phyloP scores from a whole-genome alignment of 2,797 vertebrate species.

The Bucorvus abyssinicus region DNA sequence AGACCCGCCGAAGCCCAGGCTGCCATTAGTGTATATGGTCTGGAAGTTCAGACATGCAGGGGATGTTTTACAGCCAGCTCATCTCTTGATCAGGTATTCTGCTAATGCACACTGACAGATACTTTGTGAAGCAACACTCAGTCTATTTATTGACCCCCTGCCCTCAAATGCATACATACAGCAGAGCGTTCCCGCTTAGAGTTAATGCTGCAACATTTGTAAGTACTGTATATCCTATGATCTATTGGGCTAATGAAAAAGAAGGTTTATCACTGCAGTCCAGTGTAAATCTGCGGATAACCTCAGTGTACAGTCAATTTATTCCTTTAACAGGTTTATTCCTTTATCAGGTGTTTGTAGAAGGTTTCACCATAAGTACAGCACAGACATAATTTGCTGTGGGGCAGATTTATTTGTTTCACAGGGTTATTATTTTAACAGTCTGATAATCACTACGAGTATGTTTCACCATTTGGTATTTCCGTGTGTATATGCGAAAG shows the following conservation, averaged over 20 bases:
- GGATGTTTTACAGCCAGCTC: slow-evolving; percentile 27
- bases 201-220: slow-evolving; percentile 68
- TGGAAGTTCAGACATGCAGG: background rate
- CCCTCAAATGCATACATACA: slow-evolving; percentile 51
- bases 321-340: slow-evolving; percentile 75
- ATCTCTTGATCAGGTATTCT: slow-evolving; percentile 62
- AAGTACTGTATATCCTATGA: slow-evolving; percentile 74
- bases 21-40: fast-evolving
- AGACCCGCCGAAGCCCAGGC: background rate
- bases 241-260: slow-evolving; percentile 77
- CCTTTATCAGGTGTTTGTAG: slow-evolving; percentile 72
- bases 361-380: slow-evolving; percentile 69
- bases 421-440: slow-evolving; percentile 66
- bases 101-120: slow-evolving; percentile 57
- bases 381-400: slow-evolving; percentile 65
- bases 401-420: slow-evolving; percentile 69
- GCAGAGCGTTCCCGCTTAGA: slow-evolving; percentile 39
- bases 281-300: slow-evolving; percentile 75
- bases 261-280: slow-evolving; percentile 74
- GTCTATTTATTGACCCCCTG: slow-evolving; percentile 66
- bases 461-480: slow-evolving; percentile 73
- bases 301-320: slow-evolving; percentile 76
- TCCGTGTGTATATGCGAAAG: slow-evolving; percentile 28
- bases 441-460: slow-evolving; percentile 71
- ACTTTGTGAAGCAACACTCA: slow-evolving; percentile 50